Evolutionary conservation across 37 sponge, comb jelly and placozoan species (phyloP).

Genomic region (Aphrocallistes beatrix): DNA sequence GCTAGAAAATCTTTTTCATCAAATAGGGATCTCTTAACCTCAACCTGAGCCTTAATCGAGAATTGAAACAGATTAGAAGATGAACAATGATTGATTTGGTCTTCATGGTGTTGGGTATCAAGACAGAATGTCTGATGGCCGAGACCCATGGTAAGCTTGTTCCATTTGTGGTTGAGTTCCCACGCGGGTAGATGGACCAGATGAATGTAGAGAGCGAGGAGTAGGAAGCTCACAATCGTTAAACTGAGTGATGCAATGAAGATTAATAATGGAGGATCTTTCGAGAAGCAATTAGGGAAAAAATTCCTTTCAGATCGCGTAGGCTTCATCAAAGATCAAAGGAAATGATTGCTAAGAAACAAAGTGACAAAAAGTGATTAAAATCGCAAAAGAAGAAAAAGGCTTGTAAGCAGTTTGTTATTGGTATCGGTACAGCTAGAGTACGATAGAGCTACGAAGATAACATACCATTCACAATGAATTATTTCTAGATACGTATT

Average conservation of each 20-base stretch:
- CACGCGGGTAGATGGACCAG: not conserved
- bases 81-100: not conserved
- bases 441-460: too few relatives aligned
- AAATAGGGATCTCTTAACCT: not conserved
- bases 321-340: too few relatives aligned
- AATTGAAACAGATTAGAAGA: not conserved
- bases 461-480: too few relatives aligned
- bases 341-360: too few relatives aligned
- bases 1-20: not conserved
- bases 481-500: too few relatives aligned
- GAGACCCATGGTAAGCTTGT: not conserved
- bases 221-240: not conserved
- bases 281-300: not conserved
- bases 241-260: not conserved
- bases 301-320: not conserved
- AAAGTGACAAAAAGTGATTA: too few relatives aligned
- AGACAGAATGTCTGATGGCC: not conserved
- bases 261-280: not conserved
- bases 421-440: too few relatives aligned
- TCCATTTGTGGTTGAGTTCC: constrained; percentile 12
- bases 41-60: not conserved
- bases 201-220: not conserved
- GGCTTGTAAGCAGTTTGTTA: too few relatives aligned
- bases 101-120: not conserved
- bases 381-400: too few relatives aligned